Conservation (phyloP, 1,140 invertebrate species). For the Notospermus geniculatus region DNA sequence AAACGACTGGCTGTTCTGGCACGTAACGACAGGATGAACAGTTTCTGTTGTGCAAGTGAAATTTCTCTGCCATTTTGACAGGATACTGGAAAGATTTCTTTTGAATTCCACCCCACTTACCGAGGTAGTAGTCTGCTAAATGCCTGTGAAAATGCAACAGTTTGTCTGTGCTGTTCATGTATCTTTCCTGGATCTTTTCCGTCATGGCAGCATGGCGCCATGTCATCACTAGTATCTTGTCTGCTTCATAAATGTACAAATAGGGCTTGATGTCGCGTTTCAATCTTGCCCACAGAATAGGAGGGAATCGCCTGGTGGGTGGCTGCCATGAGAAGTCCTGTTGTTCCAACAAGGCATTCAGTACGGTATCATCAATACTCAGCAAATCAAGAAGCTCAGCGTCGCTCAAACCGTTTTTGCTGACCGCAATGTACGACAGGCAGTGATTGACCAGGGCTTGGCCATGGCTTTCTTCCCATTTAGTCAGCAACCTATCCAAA, state of each 20-base stretch:
- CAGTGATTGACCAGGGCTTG: constrained; percentile 27
- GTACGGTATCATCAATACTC: constrained; percentile 46
- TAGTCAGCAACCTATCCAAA: constrained; percentile 33
- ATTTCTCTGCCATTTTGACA: constrained; percentile 63
- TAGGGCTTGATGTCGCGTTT: constrained; percentile 93
- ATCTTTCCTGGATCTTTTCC: constrained; percentile 69
- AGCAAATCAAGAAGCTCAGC: constrained; percentile 47
- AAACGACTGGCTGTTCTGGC: constrained; percentile 86
- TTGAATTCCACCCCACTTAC: constrained; percentile 84
- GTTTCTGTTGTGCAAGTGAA: constrained; percentile 69
- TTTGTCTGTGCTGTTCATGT: constrained; percentile 92
- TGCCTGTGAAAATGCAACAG: constrained; percentile 90
- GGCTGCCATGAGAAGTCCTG: constrained; percentile 22
- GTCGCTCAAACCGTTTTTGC: constrained; percentile 42
- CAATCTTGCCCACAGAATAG: constrained; percentile 31
- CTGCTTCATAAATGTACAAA: constrained; percentile 90
- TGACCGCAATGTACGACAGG: constrained; percentile 62
- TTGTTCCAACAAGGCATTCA: constrained; percentile 29
- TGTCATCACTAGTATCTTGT: constrained; percentile 54
- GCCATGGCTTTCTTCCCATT: constrained; percentile 38
- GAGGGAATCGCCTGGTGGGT: constrained; percentile 34
- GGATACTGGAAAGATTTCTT: constrained; percentile 92
- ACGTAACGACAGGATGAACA: constrained; percentile 91
- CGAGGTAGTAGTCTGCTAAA: constrained; percentile 94
- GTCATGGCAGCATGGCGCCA: constrained; percentile 40